Base-by-base conservation (phyloP, 2,113 vertebrate genomes). In the Callopanchax toddi region DNA sequence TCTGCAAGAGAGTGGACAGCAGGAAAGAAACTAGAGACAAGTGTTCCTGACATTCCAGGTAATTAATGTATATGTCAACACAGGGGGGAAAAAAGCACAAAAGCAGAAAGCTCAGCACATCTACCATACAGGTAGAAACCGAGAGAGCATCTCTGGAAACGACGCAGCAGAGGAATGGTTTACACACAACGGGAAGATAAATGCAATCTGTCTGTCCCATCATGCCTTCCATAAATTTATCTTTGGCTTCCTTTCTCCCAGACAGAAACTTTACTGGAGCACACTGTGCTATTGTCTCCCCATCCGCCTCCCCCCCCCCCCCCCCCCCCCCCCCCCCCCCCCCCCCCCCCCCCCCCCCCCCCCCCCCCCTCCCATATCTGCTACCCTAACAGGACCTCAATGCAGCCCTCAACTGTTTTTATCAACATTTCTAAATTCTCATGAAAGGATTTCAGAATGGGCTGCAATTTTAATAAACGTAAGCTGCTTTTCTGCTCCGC, bases 51-150 rank as follows among this genome's bases (percentile, higher is more conserved):
- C 86, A 89, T 86, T 84, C 73, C 46, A 59, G 81, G 82, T 93
- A 93, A 92, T 93, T 91, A 92, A 92, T 92, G 91, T 86, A 80
- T 86, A 74, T 83, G 87, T 92, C 91, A 92, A 88, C 91, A 91
- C 79, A 83, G 75, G 3, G 11, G 17, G 88, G 74, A 88, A 68
- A 85, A 76, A 62, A 81, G 78, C 84, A 71, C 68, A 62, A 78
- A 20, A 77, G 84, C 70, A 81, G 86, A 91, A 92, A 91, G 88
- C 89, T 90, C 89, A 92, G 91, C 85, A 90, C 72, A 88, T 86
- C 78, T 80, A 86, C 81, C 81, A 73, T 63, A 82, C 73, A 84
- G 67, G 81, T 67, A 62, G 22, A 52, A 83, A 79, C 37, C 6
- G 48, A 81, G 53, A 53, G 37, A 25, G 65, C 52, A 72, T 69